These are phyloP conservation scores for Drosophila kepulauana DNA, from an alignment of 1,140 invertebrate species.

Conservation along the genomic window DNA sequence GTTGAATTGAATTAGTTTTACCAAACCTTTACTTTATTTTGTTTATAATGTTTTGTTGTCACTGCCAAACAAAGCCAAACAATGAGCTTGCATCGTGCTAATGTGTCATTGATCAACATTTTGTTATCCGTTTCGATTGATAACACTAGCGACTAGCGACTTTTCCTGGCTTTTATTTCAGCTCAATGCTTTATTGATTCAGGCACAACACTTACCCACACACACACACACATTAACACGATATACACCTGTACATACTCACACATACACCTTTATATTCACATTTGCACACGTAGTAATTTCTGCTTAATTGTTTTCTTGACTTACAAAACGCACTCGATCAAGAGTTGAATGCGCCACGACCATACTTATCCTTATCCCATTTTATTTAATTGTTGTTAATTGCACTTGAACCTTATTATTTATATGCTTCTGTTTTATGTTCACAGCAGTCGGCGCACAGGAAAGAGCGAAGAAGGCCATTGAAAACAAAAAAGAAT, in stretches of 20 bases:
- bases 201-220: slow-evolving; percentile 17
- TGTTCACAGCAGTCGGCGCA: slow-evolving; percentile 56
- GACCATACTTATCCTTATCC: slow-evolving; percentile 4
- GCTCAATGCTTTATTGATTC: slow-evolving; percentile 28
- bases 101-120: slow-evolving; percentile 14
- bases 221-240: slow-evolving; percentile 12
- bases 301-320: slow-evolving; percentile 59
- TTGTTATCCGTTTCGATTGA: slow-evolving; percentile 20
- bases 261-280: slow-evolving; percentile 17
- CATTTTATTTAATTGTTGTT: neutral
- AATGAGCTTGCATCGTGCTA: slow-evolving; percentile 13
- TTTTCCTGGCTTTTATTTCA: slow-evolving; percentile 33
- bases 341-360: slow-evolving; percentile 5
- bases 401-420: neutral
- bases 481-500: slow-evolving; percentile 61
- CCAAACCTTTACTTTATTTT: neutral
- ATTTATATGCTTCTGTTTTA: neutral
- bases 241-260: slow-evolving; percentile 19
- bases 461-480: slow-evolving; percentile 64
- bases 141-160: slow-evolving; percentile 4
- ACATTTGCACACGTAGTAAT: slow-evolving; percentile 19
- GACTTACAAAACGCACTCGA: slow-evolving; percentile 30
- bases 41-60: slow-evolving; percentile 31
- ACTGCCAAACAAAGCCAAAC: slow-evolving; percentile 7
- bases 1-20: slow-evolving; percentile 6